These are phyloP conservation scores for Dryobota labecula DNA, from an alignment of 2,888 invertebrate species.

Conservation along the genomic window DNA sequence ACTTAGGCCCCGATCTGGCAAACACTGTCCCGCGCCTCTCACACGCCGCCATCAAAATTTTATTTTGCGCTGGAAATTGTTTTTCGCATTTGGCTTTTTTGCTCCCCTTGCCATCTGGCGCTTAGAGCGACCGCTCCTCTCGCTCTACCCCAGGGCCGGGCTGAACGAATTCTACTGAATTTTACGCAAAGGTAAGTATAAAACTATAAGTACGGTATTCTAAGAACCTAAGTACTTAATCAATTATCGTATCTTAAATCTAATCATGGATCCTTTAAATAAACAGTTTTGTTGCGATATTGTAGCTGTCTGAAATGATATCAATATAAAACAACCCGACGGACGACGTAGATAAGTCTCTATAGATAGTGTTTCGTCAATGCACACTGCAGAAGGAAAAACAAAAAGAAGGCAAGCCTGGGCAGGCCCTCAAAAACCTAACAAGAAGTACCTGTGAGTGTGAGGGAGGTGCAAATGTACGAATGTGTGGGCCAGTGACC, in stretches of 20 bases:
- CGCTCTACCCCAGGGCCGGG: no score
- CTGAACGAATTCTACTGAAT: constrained; percentile 4
- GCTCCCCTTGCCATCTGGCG: no score
- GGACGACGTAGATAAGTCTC: constrained; percentile 30
- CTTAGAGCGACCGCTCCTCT: no score
- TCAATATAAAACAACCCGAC: constrained; percentile 30
- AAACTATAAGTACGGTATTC: constrained; percentile 5
- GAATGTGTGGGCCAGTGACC: constrained; percentile 65
- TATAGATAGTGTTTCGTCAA: constrained; percentile 14
- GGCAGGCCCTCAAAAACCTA: neutral
- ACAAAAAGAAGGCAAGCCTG: neutral
- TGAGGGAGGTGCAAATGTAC: constrained; percentile 33
- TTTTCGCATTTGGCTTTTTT: no score
- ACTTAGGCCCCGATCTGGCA: no score
- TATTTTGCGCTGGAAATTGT: no score
- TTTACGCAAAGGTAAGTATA: neutral
- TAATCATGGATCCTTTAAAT: constrained; percentile 35
- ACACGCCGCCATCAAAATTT: no score
- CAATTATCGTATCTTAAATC: constrained; percentile 34
- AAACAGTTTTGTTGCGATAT: constrained; percentile 26
- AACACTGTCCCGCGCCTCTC: no score
- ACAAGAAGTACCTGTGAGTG: neutral
- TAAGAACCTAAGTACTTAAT: constrained; percentile 21
- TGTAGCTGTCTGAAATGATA: constrained; percentile 3
- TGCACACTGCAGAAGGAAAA: constrained; percentile 9